Evolutionary conservation across 2,797 vertebrate species (phyloP).

Genomic region (Sarcophilus harrisii): DNA sequence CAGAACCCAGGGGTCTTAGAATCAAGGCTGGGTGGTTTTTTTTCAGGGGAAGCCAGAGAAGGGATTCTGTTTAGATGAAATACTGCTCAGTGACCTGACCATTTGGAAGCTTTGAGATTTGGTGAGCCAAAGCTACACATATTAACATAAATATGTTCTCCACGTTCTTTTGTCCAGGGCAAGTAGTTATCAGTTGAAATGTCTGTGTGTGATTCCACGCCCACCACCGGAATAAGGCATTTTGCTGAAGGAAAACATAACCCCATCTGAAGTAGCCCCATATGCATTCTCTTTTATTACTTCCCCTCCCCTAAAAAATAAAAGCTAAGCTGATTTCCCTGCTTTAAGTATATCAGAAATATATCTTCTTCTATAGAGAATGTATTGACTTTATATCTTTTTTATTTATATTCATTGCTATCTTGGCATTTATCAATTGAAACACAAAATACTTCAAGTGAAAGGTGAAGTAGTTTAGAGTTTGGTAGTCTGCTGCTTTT

Average conservation of each 20-base stretch:
- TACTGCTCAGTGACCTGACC: background rate
- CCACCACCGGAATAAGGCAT: background rate
- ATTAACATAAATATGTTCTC: slow-evolving; percentile 34
- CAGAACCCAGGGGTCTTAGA: background rate
- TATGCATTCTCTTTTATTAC: background rate
- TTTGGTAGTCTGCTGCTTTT: background rate
- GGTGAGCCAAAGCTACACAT: background rate
- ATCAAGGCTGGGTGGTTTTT: background rate
- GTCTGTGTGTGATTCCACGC: background rate
- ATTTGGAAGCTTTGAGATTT: background rate
- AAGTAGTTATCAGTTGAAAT: slow-evolving; percentile 18
- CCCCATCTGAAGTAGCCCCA: background rate
- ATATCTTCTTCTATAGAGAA: background rate
- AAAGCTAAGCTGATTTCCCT: slow-evolving; percentile 26
- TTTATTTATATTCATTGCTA: slow-evolving; percentile 36
- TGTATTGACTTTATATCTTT: slow-evolving; percentile 2
- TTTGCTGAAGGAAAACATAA: slow-evolving; percentile 53
- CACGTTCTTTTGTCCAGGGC: background rate
- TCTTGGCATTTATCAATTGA: slow-evolving; percentile 42
- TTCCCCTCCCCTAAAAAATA: background rate
- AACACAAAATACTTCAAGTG: slow-evolving; percentile 12
- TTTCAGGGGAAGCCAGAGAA: background rate
- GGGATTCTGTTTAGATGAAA: background rate
- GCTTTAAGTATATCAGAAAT: slow-evolving; percentile 9
- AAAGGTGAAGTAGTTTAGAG: background rate